Base-by-base conservation (phyloP, 2,797 vertebrate species). In the Octomys mimax region DNA sequence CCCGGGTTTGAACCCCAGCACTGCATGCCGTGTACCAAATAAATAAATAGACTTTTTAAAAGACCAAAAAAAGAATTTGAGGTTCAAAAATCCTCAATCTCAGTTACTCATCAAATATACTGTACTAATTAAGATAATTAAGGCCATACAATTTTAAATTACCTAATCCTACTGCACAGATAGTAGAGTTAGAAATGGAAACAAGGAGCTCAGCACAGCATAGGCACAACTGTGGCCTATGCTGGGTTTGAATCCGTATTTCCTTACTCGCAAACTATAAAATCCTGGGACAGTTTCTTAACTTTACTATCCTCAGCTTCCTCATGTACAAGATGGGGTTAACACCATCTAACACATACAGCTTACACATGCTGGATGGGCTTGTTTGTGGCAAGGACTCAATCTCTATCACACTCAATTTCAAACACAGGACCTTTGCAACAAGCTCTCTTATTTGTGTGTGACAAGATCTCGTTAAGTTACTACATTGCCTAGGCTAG, bases 21-120 rank as follows among this genome's bases (percentile, higher is more conserved):
- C 49, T 49, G 49, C 49, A 49, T 49, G 49, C 11, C 2, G 49
- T 49, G 11, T 49, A 49, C 49, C 49, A 49, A 49, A 49, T 49
- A 49, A 49, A 49, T 49, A 49, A 49, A 49, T 11, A 49, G 49
- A 49, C 6, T 49, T 49, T 49, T 49, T 10, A 49, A 49, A 49
- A 49, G 49, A 49, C 11, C 49, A 36, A 36, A 22, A 71, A 39
- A 87, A 46, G 80, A 91, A 92, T 18, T 3, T 36, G 70, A 80
- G 18, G 49, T 12, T 94, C 64, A 86, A 42, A 75, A 87, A 90
- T 12, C 2, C n/a, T 39, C 18, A 81, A 83, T 94, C 70, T 86
- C n/a, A 75, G 57, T n/a, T 49, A 89, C 52, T 97, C 87, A 88
- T 16, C n/a, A 96, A 92, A 94, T 77, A 52, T 64, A 77, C 24